Conservation (phyloP, 2,888 invertebrate genomes). For the Agrochola circellaris region DNA sequence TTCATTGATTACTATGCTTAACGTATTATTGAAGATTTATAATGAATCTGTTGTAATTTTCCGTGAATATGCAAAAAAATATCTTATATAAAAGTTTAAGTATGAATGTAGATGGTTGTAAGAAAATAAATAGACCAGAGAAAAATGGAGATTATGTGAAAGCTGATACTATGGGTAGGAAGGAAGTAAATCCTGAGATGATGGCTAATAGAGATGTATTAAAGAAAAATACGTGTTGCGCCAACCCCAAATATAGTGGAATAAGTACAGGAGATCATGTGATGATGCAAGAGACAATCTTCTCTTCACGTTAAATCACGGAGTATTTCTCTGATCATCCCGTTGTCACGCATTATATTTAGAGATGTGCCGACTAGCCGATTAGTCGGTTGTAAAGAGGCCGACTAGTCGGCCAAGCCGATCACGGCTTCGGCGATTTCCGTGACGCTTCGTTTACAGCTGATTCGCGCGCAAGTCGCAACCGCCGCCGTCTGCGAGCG, state of each 20-base stretch:
- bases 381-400: too few relatives aligned
- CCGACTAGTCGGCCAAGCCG: too few relatives aligned
- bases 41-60: constrained; percentile 13
- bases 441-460: too few relatives aligned
- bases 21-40: constrained; percentile 10
- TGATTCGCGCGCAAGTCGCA: too few relatives aligned
- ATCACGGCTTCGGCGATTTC: too few relatives aligned
- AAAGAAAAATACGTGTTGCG: neutral
- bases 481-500: too few relatives aligned
- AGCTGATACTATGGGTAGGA: neutral
- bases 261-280: neutral
- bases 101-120: neutral
- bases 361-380: too few relatives aligned
- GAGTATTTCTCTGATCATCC: neutral
- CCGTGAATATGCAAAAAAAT: neutral
- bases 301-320: neutral
- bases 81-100: too few relatives aligned
- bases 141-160: neutral
- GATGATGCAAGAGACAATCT: neutral
- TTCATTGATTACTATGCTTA: constrained; percentile 29
- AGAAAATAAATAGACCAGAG: accelerated
- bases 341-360: neutral
- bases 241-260: neutral
- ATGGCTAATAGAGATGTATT: neutral
- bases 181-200: neutral